Percentiles rank a stretch among this genome's conserved stretches.
Conservation (phyloP, 2,888 invertebrate species). For the Sialis fuliginosa region DNA sequence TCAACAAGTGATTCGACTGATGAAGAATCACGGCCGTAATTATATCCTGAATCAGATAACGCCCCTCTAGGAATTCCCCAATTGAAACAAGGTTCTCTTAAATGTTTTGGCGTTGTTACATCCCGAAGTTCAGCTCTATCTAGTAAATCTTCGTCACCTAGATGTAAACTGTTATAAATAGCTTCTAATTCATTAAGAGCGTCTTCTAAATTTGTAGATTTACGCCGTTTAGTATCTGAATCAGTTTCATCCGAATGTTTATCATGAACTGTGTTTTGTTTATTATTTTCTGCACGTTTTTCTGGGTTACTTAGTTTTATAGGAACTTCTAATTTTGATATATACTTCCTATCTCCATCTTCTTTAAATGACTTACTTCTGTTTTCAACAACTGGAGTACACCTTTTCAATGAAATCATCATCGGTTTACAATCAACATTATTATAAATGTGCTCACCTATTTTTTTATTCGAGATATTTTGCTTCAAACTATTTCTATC, state of each 20-base stretch:
- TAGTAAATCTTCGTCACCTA: slow-evolving; percentile 65
- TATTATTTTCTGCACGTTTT: slow-evolving; percentile 7
- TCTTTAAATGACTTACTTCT: not conserved
- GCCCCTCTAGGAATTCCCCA: slow-evolving; percentile 17
- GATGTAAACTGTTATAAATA: slow-evolving; percentile 75
- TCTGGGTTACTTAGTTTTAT: slow-evolving; percentile 13
- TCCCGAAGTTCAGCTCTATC: slow-evolving; percentile 64
- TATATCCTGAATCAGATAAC: slow-evolving; percentile 24
- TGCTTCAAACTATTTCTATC: not conserved
- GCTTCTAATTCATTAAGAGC: slow-evolving; percentile 78
- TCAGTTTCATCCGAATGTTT: slow-evolving; percentile 27
- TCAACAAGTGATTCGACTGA: slow-evolving; percentile 5
- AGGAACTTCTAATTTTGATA: not conserved
- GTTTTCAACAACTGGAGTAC: not conserved
- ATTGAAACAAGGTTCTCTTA: slow-evolving; percentile 15
- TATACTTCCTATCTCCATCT: not conserved
- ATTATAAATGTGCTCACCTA: no score
- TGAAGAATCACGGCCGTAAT: slow-evolving; percentile 16
- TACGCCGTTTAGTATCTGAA: slow-evolving; percentile 33
- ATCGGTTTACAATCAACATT: no score
- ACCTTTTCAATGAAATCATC: not conserved
- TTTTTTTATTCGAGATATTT: not conserved
- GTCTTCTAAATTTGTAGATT: slow-evolving; percentile 69
- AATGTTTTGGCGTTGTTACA: slow-evolving; percentile 20
- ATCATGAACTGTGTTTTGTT: slow-evolving; percentile 17